Conservation (phyloP, 1,140 invertebrate species). For the Physella acuta region DNA sequence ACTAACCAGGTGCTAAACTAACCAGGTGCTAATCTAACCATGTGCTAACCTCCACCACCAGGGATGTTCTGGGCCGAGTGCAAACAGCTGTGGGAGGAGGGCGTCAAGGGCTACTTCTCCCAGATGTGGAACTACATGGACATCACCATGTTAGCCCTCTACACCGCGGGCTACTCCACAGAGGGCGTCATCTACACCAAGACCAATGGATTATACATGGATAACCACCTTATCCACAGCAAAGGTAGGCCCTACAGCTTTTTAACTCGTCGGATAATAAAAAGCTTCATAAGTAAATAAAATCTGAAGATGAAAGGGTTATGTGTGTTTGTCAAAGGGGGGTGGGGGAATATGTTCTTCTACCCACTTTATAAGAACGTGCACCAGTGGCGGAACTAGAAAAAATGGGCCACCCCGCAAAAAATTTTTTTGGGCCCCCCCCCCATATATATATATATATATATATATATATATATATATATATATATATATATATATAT, state of each 20-base stretch:
- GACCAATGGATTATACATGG: conserved; percentile 2
- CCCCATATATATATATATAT: no score
- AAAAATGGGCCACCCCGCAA: no score
- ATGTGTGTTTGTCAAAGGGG: no score
- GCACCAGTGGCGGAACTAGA: no score
- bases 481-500: no score
- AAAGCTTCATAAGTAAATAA: no score
- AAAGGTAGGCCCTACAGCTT: conserved; percentile 3
- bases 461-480: no score
- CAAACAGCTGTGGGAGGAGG: conserved; percentile 79
- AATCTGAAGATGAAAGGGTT: no score
- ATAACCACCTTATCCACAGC: conserved; percentile 11
- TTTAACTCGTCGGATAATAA: no score
- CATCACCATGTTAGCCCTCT: conserved; percentile 71
- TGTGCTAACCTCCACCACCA: conserved; percentile 54
- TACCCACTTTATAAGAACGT: no score
- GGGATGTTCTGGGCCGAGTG: conserved; percentile 87
- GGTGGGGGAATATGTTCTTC: no score
- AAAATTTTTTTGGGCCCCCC: no score
- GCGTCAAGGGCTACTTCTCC: conserved; percentile 79
- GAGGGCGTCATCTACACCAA: conserved; percentile 37
- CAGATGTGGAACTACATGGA: conserved; percentile 96
- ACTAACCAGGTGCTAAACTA: background rate
- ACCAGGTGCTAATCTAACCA: background rate
- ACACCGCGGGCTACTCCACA: conserved; percentile 56